Base-by-base conservation (phyloP, 2,888 invertebrate species). In the Lepidochrysops patricia region DNA sequence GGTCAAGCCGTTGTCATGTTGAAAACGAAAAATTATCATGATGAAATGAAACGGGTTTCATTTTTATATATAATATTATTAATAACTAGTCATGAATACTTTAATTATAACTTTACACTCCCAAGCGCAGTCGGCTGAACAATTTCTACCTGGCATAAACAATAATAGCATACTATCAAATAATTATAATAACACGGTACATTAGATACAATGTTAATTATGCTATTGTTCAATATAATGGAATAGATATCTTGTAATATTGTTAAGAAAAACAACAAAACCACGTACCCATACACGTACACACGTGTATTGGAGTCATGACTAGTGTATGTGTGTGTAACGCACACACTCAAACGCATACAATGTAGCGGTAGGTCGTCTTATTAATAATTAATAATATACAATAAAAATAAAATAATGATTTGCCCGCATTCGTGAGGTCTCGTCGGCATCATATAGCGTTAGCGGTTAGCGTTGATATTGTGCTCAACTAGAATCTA, bases 391-490 rank as follows among this genome's bases (percentile, higher is more conserved):
- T 77, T 78, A 77, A 78, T 78, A 79, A 77, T 74, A 77, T 74
- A 75, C 66, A 77, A 82, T 82, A 82, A 82, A 80, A 84, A 84
- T 82, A 82, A 82, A 81, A 81, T 79, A 85, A 85, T 84, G 80
- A 85, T 87, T 87, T 83, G 81, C 84, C 84, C 86, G 85, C 85
- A 84, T 87, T 82, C 82, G 80, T 84, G 82, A 74, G 74, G 72
- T 74, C 76, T 75, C 76, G 79, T 75, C 73, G 73, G 74, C 60
- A 52, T 52, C 60, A 52, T 52, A 52, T 15, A 27, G 57, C 57
- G 35, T 52, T 58, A 57, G 50, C 57, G 57, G 54, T 59, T 15
- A 27, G 15, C 35, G 35, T 34, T 26, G 37, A 56, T 29, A n/a
- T n/a, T 35, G 37, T 27, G 15, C n/a, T n/a, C n/a, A 60, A 52